Evolutionary conservation across 2,888 invertebrate genomes (phyloP).

Genomic region (Xestoiulus laeticollis): DNA sequence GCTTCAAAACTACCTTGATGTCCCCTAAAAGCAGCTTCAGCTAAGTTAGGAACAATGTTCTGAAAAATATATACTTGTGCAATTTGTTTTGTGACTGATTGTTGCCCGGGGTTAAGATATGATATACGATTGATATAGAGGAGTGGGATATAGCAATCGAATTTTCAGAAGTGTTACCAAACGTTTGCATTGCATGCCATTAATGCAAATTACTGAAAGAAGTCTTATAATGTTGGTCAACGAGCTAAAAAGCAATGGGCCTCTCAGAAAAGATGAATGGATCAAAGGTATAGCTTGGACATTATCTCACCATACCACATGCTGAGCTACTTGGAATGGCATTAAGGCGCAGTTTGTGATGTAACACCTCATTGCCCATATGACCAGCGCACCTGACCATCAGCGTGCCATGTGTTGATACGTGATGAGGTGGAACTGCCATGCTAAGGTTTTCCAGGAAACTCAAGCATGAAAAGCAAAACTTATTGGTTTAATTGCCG

Average conservation of each 20-base stretch:
- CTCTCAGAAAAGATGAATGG: background rate
- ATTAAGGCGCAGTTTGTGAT: background rate
- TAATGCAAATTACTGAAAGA: background rate
- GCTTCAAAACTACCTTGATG: background rate
- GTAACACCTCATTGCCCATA: background rate
- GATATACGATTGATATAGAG: background rate
- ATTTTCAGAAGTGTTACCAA: background rate
- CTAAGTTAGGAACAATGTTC: too few relatives aligned
- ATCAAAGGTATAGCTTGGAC: background rate
- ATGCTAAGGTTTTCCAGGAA: background rate
- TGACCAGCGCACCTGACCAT: conserved; percentile 23
- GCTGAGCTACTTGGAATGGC: background rate
- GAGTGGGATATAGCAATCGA: background rate
- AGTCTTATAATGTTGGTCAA: too few relatives aligned
- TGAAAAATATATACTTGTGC: background rate
- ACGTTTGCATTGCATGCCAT: background rate
- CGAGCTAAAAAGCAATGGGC: background rate
- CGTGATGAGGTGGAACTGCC: conserved; percentile 34
- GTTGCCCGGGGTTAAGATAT: background rate
- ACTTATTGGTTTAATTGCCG: conserved; percentile 24
- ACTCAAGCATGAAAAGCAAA: background rate
- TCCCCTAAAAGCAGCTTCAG: background rate
- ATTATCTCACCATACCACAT: background rate
- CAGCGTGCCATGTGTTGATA: conserved; percentile 25
- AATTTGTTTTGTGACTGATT: background rate